Evolutionary conservation across 2,888 invertebrate species (phyloP), one percentile per base, ranked within the genome.

Genomic region (Drosophila suboccidentalis): DNA sequence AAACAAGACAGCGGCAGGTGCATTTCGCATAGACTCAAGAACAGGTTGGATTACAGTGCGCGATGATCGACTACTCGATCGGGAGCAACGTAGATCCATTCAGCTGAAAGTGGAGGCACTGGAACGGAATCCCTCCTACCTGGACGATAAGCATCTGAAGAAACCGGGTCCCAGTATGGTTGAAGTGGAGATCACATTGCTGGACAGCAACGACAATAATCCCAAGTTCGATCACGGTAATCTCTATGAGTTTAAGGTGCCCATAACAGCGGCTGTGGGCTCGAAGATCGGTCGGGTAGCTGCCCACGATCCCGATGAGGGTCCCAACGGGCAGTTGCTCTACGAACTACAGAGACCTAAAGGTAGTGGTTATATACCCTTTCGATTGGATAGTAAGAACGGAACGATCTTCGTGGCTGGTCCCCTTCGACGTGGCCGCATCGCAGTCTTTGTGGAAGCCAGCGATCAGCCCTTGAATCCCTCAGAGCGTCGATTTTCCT

Each of bases 151-250:
- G 63, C 87, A 91, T 54, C 62, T 90, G 0, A 90, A 90, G 63
- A 85, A 78, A 11, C 86, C 90, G 0, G 90, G 90, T 0, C 91
- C 91, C 1, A 94, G 94, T 47, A 94, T 94, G 26, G 97, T 97
- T 0, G 94, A 94, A 43, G 96, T 97, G 0, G 97, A 97, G 93
- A 96, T 98, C 1, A 96, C 96, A 0, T 92, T 98, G 29, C 93
- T 97, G 0, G 98, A 98, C 90, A 97, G 98, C 15, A 98, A 98
- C 90, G 98, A 98, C 90, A 98, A 98, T 86, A 97, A 96, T 82
- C 98, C 98, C 0, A 95, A 95, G 29, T 98, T 98, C 89, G 94
- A 96, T 26, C 96, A 97, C 4, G 96, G 95, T 62, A 97, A 97
- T 91, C 93, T 97, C 5, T 97, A 97, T 84, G 96, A 97, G 87